Evolutionary conservation across 2,888 invertebrate species (phyloP).

Genomic region (Acronicta leporina): DNA sequence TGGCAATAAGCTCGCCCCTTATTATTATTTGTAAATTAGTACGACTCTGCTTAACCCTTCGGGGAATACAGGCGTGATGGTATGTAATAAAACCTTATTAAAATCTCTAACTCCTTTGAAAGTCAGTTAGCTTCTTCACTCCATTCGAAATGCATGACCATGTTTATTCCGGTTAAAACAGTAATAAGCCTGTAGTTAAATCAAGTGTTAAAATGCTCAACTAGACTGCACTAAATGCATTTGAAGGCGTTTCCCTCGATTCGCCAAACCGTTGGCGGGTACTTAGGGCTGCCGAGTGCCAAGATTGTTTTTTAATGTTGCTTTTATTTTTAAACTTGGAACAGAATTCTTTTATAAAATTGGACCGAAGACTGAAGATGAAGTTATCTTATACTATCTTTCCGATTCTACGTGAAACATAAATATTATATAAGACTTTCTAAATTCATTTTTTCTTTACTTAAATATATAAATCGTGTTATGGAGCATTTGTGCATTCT

Average conservation of each 20-base stretch:
- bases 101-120: too few species aligned
- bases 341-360: conserved; percentile 24
- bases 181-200: conserved; percentile 61
- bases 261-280: conserved; percentile 67
- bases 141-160: conserved; percentile 38
- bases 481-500: too few species aligned
- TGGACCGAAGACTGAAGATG: not conserved
- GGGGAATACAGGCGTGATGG: too few species aligned
- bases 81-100: too few species aligned
- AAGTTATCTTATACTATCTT: too few species aligned
- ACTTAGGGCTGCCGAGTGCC: conserved; percentile 51
- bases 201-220: conserved; percentile 64
- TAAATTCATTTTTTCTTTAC: too few species aligned
- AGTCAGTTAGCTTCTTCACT: not conserved
- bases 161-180: conserved; percentile 51
- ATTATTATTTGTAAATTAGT: too few species aligned
- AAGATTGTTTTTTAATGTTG: conserved; percentile 37
- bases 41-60: too few species aligned
- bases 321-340: conserved; percentile 27
- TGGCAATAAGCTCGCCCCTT: too few species aligned
- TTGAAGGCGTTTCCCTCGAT: conserved; percentile 68
- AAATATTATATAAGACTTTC: not conserved
- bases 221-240: conserved; percentile 73
- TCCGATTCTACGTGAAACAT: not conserved
- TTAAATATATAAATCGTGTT: too few species aligned